These are phyloP conservation scores for Macrosiphum euphorbiae DNA, from an alignment of 2,888 invertebrate genomes.

Conservation along the genomic window DNA sequence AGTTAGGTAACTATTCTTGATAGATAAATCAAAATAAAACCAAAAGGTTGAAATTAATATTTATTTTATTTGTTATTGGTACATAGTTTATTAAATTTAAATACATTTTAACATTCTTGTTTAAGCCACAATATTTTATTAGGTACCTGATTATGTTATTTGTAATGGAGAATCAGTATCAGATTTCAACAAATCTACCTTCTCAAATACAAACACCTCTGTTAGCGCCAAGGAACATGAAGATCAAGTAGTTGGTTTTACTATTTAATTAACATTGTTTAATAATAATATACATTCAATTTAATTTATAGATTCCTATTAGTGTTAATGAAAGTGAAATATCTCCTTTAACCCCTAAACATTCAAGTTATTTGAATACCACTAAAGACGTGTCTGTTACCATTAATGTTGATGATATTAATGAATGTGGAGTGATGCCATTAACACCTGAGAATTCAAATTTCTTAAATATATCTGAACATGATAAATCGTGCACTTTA, in stretches of 20 bases:
- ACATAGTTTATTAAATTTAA: background rate
- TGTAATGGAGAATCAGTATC: background rate
- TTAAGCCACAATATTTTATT: background rate
- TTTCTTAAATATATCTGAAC: background rate
- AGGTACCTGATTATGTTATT: background rate
- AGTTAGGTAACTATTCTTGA: too few relatives aligned
- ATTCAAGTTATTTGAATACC: background rate
- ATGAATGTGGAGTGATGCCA: background rate
- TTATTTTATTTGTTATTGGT: too few relatives aligned
- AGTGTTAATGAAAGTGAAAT: too few relatives aligned
- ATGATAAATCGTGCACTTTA: background rate
- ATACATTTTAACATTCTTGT: background rate
- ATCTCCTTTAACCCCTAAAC: background rate
- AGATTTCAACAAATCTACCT: background rate
- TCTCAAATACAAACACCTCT: background rate
- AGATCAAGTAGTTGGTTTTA: conserved; percentile 1
- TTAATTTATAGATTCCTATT: too few relatives aligned
- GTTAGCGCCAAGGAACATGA: background rate
- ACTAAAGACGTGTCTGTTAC: background rate
- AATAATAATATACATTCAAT: background rate
- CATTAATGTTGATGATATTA: background rate
- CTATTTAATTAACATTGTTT: background rate
- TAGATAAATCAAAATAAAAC: too few relatives aligned
- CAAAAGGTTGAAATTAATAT: too few relatives aligned
- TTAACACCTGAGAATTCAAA: background rate